phyloP scores from a whole-genome alignment of 2,888 invertebrate species.

The Strigamia transsilvanica region DNA sequence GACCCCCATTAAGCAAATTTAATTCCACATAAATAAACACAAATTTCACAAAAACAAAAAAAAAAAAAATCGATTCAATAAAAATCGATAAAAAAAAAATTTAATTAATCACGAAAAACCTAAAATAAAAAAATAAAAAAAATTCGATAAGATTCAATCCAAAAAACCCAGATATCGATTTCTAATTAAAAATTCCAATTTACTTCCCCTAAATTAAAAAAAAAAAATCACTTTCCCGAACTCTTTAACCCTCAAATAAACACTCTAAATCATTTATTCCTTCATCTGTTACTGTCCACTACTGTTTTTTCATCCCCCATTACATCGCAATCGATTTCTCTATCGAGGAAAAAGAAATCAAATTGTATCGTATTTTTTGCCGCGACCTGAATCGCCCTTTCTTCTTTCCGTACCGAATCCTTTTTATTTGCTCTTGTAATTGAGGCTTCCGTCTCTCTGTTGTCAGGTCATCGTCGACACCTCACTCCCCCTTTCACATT shows the following conservation, averaged over 20 bases:
- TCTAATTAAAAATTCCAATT: conserved; percentile 6
- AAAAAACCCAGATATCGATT: background rate
- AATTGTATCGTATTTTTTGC: conserved; percentile 27
- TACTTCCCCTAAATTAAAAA: background rate
- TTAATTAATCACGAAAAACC: no score
- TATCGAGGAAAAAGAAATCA: background rate
- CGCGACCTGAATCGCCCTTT: conserved; percentile 34
- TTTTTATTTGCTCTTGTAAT: conserved; percentile 37
- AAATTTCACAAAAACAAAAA: background rate
- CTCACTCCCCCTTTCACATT: conserved; percentile 12
- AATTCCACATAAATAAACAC: background rate
- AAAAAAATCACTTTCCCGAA: background rate
- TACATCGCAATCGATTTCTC: conserved; percentile 7
- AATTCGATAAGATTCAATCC: background rate
- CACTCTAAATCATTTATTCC: background rate
- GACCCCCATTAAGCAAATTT: no score
- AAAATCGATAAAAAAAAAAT: no score
- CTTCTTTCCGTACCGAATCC: conserved; percentile 26
- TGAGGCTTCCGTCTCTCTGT: conserved; percentile 41
- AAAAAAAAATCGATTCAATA: no score
- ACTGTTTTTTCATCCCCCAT: background rate
- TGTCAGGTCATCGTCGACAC: conserved; percentile 37
- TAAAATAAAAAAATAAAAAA: background rate
- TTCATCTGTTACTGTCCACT: background rate
- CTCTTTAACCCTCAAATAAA: background rate